Percentiles rank a stretch among this genome's conserved stretches.
Conservation (phyloP, 2,888 invertebrate species). For the Cheilosia vulpina region DNA sequence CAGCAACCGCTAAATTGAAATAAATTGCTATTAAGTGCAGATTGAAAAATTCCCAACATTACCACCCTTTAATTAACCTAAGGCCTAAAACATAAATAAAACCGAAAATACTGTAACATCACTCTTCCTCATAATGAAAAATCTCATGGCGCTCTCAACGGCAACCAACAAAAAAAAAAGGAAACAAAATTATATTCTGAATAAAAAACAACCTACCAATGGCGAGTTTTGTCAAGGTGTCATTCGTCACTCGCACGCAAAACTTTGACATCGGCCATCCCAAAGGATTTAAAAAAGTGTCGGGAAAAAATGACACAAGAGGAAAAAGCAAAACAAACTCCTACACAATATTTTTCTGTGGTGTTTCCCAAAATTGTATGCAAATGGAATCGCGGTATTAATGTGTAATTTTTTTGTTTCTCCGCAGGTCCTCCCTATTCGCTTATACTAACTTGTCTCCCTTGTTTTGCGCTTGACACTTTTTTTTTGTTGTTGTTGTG, state of each 20-base stretch:
- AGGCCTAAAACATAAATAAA: slow-evolving; percentile 24
- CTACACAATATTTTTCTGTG: slow-evolving; percentile 29
- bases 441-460: not conserved
- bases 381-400: slow-evolving; percentile 59
- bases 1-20: slow-evolving; percentile 25
- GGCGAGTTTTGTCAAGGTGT: slow-evolving; percentile 22
- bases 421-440: slow-evolving; percentile 39
- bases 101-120: not conserved
- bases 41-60: slow-evolving; percentile 7
- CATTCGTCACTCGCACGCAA: slow-evolving; percentile 50
- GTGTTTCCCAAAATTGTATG: slow-evolving; percentile 28
- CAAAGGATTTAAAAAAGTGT: slow-evolving; percentile 36
- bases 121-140: slow-evolving; percentile 6
- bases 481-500: slow-evolving; percentile 15
- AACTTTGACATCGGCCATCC: slow-evolving; percentile 63
- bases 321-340: slow-evolving; percentile 6
- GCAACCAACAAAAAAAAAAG: not conserved
- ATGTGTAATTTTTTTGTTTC: slow-evolving; percentile 56
- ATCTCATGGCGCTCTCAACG: not conserved
- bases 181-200: not conserved
- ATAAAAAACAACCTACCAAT: slow-evolving; percentile 3
- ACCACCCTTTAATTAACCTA: slow-evolving; percentile 16
- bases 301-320: not conserved
- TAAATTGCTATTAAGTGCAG: slow-evolving; percentile 19
- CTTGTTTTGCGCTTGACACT: slow-evolving; percentile 23